phyloP scores from a whole-genome alignment of 37 sponge, comb jelly and placozoan genomes.

The Bolinopsis microptera region DNA sequence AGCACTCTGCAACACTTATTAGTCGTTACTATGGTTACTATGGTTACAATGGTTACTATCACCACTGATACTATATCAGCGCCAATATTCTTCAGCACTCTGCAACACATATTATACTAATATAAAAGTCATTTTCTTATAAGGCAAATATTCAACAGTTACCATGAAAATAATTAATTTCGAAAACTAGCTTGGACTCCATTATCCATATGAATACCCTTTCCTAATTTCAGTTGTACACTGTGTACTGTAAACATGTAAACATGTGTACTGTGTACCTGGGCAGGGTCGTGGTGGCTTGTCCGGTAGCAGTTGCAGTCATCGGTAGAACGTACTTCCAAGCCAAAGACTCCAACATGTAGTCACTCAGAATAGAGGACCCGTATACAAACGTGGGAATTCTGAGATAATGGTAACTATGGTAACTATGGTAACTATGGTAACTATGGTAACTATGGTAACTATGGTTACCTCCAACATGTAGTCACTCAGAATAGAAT shows the following conservation, averaged over 20 bases:
- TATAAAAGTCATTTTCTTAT: too few relatives aligned
- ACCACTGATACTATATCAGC: not conserved
- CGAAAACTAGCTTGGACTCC: too few relatives aligned
- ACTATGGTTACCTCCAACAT: too few relatives aligned
- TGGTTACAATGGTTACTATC: not conserved
- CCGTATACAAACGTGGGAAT: slow-evolving; percentile 46
- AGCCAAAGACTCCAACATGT: not conserved
- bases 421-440: too few relatives aligned
- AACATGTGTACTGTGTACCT: not conserved
- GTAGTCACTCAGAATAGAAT: not conserved
- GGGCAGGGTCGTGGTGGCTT: not conserved
- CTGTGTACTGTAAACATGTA: not conserved
- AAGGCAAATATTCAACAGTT: too few relatives aligned
- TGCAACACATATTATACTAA: too few relatives aligned
- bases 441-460: too few relatives aligned
- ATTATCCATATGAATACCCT: too few relatives aligned
- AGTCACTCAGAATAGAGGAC: not conserved
- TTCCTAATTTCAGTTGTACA: not conserved
- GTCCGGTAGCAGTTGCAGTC: slow-evolving; percentile 28
- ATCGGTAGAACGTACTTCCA: slow-evolving; percentile 21
- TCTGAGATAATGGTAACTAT: too few relatives aligned
- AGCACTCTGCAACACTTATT: not conserved
- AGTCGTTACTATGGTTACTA: too few relatives aligned
- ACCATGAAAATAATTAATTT: too few relatives aligned
- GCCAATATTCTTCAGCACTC: not conserved